phyloP scores from a whole-genome alignment of 2,797 vertebrate species.

The Eurystomus glaucurus region DNA sequence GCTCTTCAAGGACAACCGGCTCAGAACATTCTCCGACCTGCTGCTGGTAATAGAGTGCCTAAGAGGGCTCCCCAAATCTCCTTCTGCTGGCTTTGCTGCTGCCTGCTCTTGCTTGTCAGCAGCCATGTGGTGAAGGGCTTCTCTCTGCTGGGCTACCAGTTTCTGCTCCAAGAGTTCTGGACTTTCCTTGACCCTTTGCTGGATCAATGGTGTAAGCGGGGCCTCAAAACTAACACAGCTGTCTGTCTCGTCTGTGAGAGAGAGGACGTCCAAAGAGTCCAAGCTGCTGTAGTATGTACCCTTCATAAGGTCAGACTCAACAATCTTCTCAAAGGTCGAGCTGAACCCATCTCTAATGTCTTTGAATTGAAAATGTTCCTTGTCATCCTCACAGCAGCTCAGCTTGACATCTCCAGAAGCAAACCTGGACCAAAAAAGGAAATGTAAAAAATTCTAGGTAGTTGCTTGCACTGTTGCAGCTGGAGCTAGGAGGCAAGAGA shows the following conservation, averaged over 20 bases:
- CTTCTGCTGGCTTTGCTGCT: slow-evolving; percentile 75
- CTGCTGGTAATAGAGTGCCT: slow-evolving; percentile 93
- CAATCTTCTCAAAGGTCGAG: slow-evolving; percentile 95
- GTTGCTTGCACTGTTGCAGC: neutral
- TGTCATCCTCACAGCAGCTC: slow-evolving; percentile 76
- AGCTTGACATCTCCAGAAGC: slow-evolving; percentile 75
- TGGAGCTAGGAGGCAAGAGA: neutral
- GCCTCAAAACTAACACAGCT: slow-evolving; percentile 98
- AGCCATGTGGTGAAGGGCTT: slow-evolving; percentile 84
- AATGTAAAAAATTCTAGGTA: neutral
- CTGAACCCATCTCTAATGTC: slow-evolving; percentile 96
- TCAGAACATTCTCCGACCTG: slow-evolving; percentile 94
- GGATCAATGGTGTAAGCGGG: slow-evolving; percentile 94
- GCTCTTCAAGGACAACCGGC: slow-evolving; percentile 87
- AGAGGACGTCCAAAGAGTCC: slow-evolving; percentile 95
- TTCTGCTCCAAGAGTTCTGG: slow-evolving; percentile 89
- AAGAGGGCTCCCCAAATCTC: slow-evolving; percentile 89
- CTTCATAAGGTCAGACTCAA: slow-evolving; percentile 94
- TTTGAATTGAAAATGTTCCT: slow-evolving; percentile 81
- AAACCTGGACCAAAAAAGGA: slow-evolving; percentile 79
- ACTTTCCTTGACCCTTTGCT: slow-evolving; percentile 92
- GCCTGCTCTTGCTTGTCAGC: slow-evolving; percentile 86
- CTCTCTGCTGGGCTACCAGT: slow-evolving; percentile 70
- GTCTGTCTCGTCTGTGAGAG: slow-evolving; percentile 96
- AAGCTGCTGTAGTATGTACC: slow-evolving; percentile 97